These are phyloP conservation scores for Torymus aiolomorphi DNA, from an alignment of 2,888 invertebrate genomes.

Conservation along the genomic window DNA sequence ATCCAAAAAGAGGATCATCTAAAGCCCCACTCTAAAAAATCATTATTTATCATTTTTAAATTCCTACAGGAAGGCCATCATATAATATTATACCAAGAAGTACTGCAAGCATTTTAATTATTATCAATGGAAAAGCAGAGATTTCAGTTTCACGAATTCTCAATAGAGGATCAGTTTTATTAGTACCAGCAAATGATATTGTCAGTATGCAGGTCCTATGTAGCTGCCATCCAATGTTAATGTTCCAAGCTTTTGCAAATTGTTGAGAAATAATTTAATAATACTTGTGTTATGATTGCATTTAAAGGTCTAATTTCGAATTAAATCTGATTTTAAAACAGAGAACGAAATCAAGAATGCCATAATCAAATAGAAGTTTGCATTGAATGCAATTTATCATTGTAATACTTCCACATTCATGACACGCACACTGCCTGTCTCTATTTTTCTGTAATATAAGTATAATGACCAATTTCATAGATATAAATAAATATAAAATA, in stretches of 20 bases:
- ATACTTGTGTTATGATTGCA: neutral
- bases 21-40: slow-evolving; percentile 4
- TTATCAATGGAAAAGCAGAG: slow-evolving; percentile 81
- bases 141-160: slow-evolving; percentile 63
- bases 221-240: slow-evolving; percentile 67
- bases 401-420: neutral
- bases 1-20: slow-evolving; percentile 12
- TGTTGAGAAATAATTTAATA: slow-evolving; percentile 18
- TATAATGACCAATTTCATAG: slow-evolving; percentile 21
- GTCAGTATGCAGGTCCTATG: slow-evolving; percentile 66
- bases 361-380: slow-evolving; percentile 7
- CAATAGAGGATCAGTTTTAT: slow-evolving; percentile 69
- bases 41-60: slow-evolving; percentile 70
- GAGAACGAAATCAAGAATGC: slow-evolving; percentile 15
- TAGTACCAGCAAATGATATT: slow-evolving; percentile 70
- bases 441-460: slow-evolving; percentile 6
- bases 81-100: slow-evolving; percentile 81
- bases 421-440: slow-evolving; percentile 13
- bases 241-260: slow-evolving; percentile 73
- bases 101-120: slow-evolving; percentile 87
- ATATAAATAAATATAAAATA: slow-evolving; percentile 11
- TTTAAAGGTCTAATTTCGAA: neutral
- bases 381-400: slow-evolving; percentile 39
- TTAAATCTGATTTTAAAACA: neutral
- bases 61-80: slow-evolving; percentile 76